Percentiles rank a stretch among this genome's conserved stretches.
phyloP scores from a whole-genome alignment of 2,888 invertebrate genomes.

The Andrena camellia region DNA sequence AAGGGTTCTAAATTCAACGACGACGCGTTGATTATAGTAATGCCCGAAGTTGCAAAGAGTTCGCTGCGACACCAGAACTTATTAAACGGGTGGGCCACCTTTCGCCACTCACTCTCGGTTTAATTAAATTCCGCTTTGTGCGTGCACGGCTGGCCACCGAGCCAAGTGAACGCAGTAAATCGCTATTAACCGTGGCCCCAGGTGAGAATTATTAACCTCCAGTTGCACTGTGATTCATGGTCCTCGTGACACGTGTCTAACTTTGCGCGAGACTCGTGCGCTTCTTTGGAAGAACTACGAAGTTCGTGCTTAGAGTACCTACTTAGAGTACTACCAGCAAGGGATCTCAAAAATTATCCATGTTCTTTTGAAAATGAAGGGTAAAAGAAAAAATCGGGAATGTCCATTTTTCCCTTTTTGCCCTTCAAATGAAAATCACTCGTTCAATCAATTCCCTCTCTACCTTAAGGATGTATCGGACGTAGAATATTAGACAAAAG shows the following conservation, averaged over 20 bases:
- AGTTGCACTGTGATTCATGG: constrained; percentile 23
- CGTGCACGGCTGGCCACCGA: constrained; percentile 32
- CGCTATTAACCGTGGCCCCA: constrained; percentile 51
- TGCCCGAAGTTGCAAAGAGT: constrained; percentile 25
- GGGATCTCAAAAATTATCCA: no score
- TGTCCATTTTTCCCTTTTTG: no score
- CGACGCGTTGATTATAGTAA: constrained; percentile 34
- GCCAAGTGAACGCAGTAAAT: constrained; percentile 50
- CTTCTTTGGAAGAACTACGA: not conserved
- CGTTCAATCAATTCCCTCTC: no score
- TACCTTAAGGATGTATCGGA: no score
- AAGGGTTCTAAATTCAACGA: constrained; percentile 9
- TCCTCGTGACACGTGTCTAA: not conserved
- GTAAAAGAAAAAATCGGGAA: no score
- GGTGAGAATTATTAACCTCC: constrained; percentile 58
- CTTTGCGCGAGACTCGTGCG: not conserved
- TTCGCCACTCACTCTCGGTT: constrained; percentile 41
- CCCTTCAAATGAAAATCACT: no score
- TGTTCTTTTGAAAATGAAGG: no score
- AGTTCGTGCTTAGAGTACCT: not conserved
- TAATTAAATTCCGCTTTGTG: constrained; percentile 68
- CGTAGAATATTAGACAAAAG: no score
- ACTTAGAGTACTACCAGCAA: no score
- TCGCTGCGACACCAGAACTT: constrained; percentile 39
- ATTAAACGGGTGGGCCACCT: constrained; percentile 39